Conservation (phyloP, 2,797 vertebrate genomes). For the Coreius guichenoti region DNA sequence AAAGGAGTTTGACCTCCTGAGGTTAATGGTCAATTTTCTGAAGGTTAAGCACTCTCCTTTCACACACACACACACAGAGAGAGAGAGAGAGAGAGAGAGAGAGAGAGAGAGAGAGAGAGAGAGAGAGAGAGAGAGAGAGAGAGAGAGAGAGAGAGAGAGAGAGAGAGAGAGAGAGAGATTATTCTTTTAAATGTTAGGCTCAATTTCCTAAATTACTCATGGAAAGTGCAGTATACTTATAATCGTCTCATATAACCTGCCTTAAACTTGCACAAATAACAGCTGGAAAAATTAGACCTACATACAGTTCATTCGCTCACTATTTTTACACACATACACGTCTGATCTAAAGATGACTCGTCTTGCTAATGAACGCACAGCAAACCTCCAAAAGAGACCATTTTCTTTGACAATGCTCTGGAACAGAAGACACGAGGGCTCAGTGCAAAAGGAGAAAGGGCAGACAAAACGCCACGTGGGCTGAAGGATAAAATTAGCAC, state of each 20-base stretch:
- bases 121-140: too few relatives aligned
- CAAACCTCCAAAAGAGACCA: constrained; percentile 28
- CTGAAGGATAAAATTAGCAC: constrained; percentile 55
- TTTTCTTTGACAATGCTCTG: constrained; percentile 21
- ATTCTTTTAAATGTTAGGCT: too few relatives aligned
- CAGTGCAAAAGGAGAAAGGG: constrained; percentile 13
- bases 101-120: too few relatives aligned
- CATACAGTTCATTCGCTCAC: constrained; percentile 41
- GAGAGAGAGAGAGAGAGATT: too few relatives aligned
- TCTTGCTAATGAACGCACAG: constrained; percentile 51
- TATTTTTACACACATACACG: constrained; percentile 43
- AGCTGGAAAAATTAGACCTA: constrained; percentile 50
- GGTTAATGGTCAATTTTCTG: too few relatives aligned
- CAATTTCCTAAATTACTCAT: background rate
- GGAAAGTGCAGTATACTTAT: background rate
- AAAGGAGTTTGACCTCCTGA: too few relatives aligned
- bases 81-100: too few relatives aligned
- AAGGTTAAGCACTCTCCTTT: too few relatives aligned
- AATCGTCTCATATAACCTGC: constrained; percentile 49
- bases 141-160: too few relatives aligned
- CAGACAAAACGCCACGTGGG: background rate
- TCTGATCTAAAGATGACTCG: constrained; percentile 19
- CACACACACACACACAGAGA: too few relatives aligned
- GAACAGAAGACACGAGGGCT: constrained; percentile 8
- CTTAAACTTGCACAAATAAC: constrained; percentile 46